These are phyloP conservation scores for Mugil cephalus DNA, from an alignment of 2,113 vertebrate genomes.

Conservation along the genomic window DNA sequence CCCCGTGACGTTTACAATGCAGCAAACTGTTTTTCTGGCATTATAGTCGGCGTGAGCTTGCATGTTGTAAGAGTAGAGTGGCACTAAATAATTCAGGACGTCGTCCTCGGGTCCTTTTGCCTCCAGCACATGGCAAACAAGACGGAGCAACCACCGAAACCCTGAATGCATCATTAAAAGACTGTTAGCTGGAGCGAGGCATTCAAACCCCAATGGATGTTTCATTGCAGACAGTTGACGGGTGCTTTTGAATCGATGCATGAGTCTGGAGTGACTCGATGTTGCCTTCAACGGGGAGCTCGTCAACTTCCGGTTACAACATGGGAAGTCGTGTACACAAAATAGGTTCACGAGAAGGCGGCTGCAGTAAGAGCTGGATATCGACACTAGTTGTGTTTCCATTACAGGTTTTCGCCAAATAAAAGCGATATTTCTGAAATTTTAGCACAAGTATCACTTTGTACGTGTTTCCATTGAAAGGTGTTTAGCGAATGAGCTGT, in stretches of 20 bases:
- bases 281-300: no score
- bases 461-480: no score
- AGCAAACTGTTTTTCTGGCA: neutral
- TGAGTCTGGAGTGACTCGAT: slow-evolving; percentile 1
- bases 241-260: neutral
- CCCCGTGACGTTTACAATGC: neutral
- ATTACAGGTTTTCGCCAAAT: no score
- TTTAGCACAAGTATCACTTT: no score
- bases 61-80: slow-evolving; percentile 66
- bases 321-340: no score
- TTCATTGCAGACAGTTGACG: slow-evolving; percentile 21
- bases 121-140: slow-evolving; percentile 53
- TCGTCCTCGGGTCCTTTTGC: slow-evolving; percentile 24
- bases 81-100: slow-evolving; percentile 75
- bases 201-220: slow-evolving; percentile 9
- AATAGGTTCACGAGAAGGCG: no score
- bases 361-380: no score
- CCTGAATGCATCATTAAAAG: slow-evolving; percentile 20
- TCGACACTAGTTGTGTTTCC: no score
- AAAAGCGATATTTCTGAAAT: no score
- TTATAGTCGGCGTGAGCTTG: slow-evolving; percentile 12
- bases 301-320: no score
- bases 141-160: slow-evolving; percentile 4
- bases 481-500: no score
- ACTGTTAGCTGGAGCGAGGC: neutral